Percentiles rank a stretch among this genome's conserved stretches.
phyloP scores from a whole-genome alignment of 2,113 vertebrate species.

The Microtus ochrogaster region DNA sequence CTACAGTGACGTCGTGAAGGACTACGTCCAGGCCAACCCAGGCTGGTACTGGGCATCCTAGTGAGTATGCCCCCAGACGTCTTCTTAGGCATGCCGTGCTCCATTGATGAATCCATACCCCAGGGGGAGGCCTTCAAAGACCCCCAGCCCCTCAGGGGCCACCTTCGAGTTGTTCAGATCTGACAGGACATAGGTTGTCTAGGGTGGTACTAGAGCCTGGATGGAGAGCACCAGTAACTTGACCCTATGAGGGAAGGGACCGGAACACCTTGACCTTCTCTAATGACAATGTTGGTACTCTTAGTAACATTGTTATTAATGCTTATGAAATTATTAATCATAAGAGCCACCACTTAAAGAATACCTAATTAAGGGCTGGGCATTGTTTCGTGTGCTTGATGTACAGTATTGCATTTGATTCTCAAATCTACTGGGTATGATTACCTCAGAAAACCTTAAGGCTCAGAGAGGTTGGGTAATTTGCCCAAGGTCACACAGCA shows the following conservation, averaged over 20 bases:
- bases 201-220: neutral
- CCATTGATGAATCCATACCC: neutral
- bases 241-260: neutral
- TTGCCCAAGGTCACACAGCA: slow-evolving; percentile 69
- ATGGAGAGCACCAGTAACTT: neutral
- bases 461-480: slow-evolving; percentile 65
- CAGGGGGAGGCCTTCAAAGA: neutral
- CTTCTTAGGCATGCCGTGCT: neutral
- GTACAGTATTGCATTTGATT: slow-evolving; percentile 36
- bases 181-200: neutral
- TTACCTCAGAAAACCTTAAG: slow-evolving; percentile 62
- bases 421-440: slow-evolving; percentile 23
- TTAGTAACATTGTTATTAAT: slow-evolving; percentile 65
- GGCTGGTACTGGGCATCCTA: slow-evolving; percentile 98
- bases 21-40: slow-evolving; percentile 92
- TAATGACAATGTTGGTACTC: slow-evolving; percentile 62
- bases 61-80: slow-evolving; percentile 87
- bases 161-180: neutral
- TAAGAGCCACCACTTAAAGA: slow-evolving; percentile 59
- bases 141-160: neutral
- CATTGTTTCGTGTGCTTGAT: slow-evolving; percentile 24
- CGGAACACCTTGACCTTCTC: slow-evolving; percentile 14
- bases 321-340: slow-evolving; percentile 71
- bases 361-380: slow-evolving; percentile 66
- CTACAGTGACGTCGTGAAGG: slow-evolving; percentile 91